These are phyloP conservation scores for Adelphocoris suturalis DNA, from an alignment of 2,888 invertebrate species.

Conservation along the genomic window DNA sequence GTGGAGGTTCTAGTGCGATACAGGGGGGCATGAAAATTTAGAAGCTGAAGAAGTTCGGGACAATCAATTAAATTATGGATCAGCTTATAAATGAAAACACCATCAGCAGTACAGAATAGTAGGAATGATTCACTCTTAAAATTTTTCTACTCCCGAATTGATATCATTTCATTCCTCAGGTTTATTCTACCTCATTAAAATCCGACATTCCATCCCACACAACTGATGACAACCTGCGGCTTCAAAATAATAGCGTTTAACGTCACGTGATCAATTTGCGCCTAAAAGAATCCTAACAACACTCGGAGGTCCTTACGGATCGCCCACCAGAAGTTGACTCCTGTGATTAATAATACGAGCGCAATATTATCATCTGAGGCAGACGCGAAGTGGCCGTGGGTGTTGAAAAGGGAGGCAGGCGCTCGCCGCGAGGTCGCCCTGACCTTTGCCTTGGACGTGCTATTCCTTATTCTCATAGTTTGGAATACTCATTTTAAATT, in stretches of 20 bases:
- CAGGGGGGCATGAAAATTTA: too few species aligned
- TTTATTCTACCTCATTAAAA: not conserved
- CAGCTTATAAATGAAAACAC: too few species aligned
- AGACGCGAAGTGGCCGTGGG: not conserved
- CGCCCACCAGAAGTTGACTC: constrained; percentile 32
- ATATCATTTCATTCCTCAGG: too few species aligned
- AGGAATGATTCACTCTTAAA: too few species aligned
- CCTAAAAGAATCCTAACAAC: not conserved
- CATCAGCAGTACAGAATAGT: too few species aligned
- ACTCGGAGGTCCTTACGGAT: not conserved
- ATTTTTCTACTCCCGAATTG: too few species aligned
- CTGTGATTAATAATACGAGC: constrained; percentile 36
- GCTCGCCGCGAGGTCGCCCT: constrained; percentile 26
- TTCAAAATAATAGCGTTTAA: constrained; percentile 6
- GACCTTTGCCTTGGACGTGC: constrained; percentile 24
- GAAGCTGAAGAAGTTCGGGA: too few species aligned
- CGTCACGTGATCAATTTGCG: constrained; percentile 20
- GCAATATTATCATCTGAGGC: not conserved
- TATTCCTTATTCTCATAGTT: not conserved
- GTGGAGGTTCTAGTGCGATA: too few species aligned
- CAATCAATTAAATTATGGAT: too few species aligned
- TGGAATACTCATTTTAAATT: not conserved
- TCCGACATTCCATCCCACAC: not conserved
- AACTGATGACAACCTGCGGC: not conserved
- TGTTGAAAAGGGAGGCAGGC: constrained; percentile 32